Evolutionary conservation across 2,888 invertebrate genomes (phyloP).

Genomic region (Gisinianus flammeolus): DNA sequence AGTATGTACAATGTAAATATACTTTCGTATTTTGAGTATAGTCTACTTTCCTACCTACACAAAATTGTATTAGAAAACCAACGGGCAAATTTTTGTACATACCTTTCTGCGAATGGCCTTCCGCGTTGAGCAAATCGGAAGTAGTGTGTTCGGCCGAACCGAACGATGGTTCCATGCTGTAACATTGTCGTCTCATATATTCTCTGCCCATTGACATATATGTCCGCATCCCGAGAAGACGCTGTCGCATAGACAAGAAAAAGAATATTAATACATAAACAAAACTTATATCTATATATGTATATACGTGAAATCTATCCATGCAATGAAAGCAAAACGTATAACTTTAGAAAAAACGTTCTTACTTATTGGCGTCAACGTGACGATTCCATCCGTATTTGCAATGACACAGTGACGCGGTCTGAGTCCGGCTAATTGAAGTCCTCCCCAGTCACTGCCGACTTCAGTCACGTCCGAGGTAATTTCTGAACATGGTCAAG

Average conservation of each 20-base stretch:
- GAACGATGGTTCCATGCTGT: conserved; percentile 66
- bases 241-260: no score
- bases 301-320: no score
- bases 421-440: conserved; percentile 55
- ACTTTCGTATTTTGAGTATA: no score
- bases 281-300: no score
- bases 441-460: conserved; percentile 73
- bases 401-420: conserved; percentile 93
- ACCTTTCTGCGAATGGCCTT: conserved; percentile 57
- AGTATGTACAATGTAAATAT: no score
- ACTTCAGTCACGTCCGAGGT: conserved; percentile 74
- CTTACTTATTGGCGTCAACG: conserved; percentile 84
- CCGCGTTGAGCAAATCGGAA: conserved; percentile 63
- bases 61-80: no score
- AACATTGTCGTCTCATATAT: conserved; percentile 91
- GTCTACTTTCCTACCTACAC: no score
- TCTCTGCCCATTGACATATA: conserved; percentile 91
- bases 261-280: no score
- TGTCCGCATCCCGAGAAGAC: conserved; percentile 84
- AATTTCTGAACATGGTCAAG: no score
- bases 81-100: no score
- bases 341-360: no score
- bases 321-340: no score
- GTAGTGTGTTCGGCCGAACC: conserved; percentile 65
- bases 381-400: conserved; percentile 86